Percentiles rank a stretch among this genome's conserved stretches.
Conservation (phyloP, 2,888 invertebrate species). For the Eumacrocentrus americanus region DNA sequence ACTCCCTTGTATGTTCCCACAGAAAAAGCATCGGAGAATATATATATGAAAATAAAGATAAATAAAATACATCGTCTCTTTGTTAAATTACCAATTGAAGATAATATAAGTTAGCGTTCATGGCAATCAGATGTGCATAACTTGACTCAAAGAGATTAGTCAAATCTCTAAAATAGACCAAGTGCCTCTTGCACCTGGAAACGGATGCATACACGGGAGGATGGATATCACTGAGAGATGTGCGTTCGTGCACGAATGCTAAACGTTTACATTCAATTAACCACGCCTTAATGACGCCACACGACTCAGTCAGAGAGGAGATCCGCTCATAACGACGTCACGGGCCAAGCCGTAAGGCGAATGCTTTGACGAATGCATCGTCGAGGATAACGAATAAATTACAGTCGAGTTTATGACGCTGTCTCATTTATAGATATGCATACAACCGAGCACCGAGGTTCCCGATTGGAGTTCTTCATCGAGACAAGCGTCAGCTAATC, state of each 20-base stretch:
- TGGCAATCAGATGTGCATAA: neutral
- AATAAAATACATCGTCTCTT: constrained; percentile 12
- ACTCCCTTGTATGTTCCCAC: constrained; percentile 32
- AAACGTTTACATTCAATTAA: constrained; percentile 37
- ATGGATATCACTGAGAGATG: neutral
- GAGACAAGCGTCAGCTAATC: no score
- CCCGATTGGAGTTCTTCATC: no score
- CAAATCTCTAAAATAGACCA: neutral
- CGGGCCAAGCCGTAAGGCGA: constrained; percentile 2
- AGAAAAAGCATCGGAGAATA: constrained; percentile 24
- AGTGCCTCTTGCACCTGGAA: neutral
- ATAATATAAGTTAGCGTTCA: neutral
- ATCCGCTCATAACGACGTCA: constrained; percentile 5
- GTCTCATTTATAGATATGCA: no score
- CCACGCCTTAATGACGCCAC: constrained; percentile 33
- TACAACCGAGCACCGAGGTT: no score
- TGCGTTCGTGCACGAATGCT: constrained; percentile 17
- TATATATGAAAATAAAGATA: no score
- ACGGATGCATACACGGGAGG: neutral
- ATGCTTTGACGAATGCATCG: constrained; percentile 23
- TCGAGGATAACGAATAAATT: constrained; percentile 11
- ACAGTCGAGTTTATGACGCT: constrained; percentile 8
- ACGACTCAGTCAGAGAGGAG: constrained; percentile 4
- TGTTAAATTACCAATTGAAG: neutral
- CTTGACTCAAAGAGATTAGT: neutral